A percentile compares a stretch with the other conserved stretches of the same genome.
phyloP scores from a whole-genome alignment of 92 coral and sea anemone species.

The Isaurus tuberculatus region DNA sequence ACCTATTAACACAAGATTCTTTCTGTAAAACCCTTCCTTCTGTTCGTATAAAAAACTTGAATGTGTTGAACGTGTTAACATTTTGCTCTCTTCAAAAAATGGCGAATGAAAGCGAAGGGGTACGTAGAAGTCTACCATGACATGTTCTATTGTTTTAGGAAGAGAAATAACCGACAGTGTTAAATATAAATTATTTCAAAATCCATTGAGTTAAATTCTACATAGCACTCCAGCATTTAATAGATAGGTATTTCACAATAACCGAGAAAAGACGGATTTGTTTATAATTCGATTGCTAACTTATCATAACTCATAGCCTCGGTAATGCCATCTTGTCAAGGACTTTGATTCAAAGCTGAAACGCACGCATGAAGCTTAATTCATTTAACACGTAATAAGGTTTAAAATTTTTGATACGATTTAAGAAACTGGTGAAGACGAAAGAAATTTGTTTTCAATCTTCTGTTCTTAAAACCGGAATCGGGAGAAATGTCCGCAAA shows the following conservation, averaged over 20 bases:
- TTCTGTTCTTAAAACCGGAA: background rate
- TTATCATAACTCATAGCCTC: background rate
- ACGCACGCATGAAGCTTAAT: background rate
- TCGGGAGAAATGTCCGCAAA: background rate
- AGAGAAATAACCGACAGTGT: too few species aligned
- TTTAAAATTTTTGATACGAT: background rate
- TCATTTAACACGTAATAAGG: slow-evolving; percentile 17
- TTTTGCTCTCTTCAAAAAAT: too few species aligned
- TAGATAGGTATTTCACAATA: background rate
- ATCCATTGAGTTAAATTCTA: background rate
- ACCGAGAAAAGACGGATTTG: background rate
- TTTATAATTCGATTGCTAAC: background rate
- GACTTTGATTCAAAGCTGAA: slow-evolving; percentile 11
- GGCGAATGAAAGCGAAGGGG: too few species aligned
- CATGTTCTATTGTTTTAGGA: too few species aligned
- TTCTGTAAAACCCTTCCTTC: too few species aligned
- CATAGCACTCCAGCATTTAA: background rate
- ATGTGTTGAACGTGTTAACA: too few species aligned
- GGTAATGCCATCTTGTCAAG: background rate
- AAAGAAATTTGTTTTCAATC: background rate
- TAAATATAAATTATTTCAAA: too few species aligned
- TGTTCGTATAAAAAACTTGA: too few species aligned
- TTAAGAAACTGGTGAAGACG: background rate
- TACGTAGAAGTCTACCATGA: too few species aligned
- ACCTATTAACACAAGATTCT: background rate